phyloP scores from a whole-genome alignment of 1,140 invertebrate species.

The Agraylea sexmaculata region DNA sequence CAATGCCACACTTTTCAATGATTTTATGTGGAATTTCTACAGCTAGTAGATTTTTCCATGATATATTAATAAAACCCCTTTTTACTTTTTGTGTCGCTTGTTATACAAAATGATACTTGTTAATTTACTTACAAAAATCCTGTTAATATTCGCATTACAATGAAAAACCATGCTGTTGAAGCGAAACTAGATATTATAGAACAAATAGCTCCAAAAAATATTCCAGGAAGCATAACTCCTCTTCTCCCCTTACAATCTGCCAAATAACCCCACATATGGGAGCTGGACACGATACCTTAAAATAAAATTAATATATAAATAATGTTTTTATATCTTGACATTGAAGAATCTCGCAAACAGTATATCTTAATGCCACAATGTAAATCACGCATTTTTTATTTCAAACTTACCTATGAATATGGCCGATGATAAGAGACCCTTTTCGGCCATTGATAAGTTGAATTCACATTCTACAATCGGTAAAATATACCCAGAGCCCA shows the following conservation, averaged over 20 bases:
- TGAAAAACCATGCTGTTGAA: conserved; percentile 45
- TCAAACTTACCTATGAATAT: conserved; percentile 38
- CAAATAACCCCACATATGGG: conserved; percentile 61
- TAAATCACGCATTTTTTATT: neutral
- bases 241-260: conserved; percentile 55
- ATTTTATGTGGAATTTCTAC: too few relatives aligned
- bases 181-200: conserved; percentile 46
- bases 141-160: conserved; percentile 47
- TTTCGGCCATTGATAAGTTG: conserved; percentile 38
- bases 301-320: conserved; percentile 4
- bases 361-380: neutral
- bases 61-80: too few relatives aligned
- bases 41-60: too few relatives aligned
- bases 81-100: too few relatives aligned
- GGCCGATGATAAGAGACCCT: conserved; percentile 43
- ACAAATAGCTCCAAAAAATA: conserved; percentile 44
- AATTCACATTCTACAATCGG: conserved; percentile 49
- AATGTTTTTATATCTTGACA: too few relatives aligned
- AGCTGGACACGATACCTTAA: conserved; percentile 61
- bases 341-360: neutral
- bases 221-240: conserved; percentile 44
- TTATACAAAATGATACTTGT: too few relatives aligned
- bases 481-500: conserved; percentile 45
- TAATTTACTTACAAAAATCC: conserved; percentile 54
- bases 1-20: too few relatives aligned